phyloP scores from a whole-genome alignment of 2,797 vertebrate species.

The Peromyscus attwateri region DNA sequence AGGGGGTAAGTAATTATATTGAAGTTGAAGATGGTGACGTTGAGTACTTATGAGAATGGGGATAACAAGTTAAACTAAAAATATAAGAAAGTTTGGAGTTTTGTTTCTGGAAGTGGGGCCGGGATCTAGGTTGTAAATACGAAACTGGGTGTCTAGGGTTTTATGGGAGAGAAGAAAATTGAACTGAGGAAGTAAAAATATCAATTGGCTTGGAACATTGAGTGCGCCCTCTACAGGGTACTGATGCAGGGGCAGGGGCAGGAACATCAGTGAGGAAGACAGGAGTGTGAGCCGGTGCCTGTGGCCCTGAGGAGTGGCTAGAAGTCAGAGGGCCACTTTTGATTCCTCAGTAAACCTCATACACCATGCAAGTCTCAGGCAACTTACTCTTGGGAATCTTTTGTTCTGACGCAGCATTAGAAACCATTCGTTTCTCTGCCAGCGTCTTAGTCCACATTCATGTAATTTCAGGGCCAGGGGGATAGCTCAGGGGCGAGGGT shows the following conservation, averaged over 20 bases:
- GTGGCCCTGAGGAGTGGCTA: too few relatives aligned
- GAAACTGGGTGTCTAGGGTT: too few relatives aligned
- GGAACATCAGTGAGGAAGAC: not conserved
- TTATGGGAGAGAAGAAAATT: not conserved
- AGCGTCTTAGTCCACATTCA: not conserved
- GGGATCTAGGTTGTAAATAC: not conserved
- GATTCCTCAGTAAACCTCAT: not conserved
- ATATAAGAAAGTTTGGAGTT: too few relatives aligned
- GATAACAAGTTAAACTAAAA: not conserved
- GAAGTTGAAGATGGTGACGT: not conserved
- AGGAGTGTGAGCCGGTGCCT: not conserved
- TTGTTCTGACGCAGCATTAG: not conserved
- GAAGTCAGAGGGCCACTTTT: not conserved
- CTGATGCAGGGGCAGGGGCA: too few relatives aligned
- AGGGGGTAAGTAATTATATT: not conserved
- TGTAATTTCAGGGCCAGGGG: not conserved
- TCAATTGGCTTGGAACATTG: not conserved
- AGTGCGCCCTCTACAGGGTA: too few relatives aligned
- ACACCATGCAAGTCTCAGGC: not conserved
- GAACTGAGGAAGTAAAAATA: not conserved
- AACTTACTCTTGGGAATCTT: not conserved
- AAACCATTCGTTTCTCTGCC: not conserved
- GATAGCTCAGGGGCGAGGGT: too few relatives aligned
- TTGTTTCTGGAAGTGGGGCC: not conserved
- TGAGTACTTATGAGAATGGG: not conserved